phyloP scores from a whole-genome alignment of 1,140 invertebrate species.

The Daktulosphaira vitifoliae region DNA sequence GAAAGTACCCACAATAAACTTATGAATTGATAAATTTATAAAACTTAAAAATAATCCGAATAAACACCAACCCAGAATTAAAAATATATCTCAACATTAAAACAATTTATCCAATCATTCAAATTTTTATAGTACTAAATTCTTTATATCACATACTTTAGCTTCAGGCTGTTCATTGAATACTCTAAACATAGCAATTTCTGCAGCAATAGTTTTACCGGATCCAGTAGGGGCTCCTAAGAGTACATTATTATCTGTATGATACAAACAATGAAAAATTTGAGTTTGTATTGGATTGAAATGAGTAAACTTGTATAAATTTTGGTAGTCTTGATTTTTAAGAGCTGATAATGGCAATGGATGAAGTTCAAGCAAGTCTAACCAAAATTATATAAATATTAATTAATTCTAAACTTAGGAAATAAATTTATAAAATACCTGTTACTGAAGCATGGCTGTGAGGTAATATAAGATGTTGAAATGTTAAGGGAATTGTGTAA shows the following conservation, averaged over 20 bases:
- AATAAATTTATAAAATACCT: constrained; percentile 46
- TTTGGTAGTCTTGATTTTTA: constrained; percentile 65
- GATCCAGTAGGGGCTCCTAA: constrained; percentile 97
- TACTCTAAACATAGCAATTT: constrained; percentile 92
- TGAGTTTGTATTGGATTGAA: constrained; percentile 99
- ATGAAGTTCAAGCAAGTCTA: constrained; percentile 80
- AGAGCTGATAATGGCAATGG: constrained; percentile 80
- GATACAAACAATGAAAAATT: constrained; percentile 92
- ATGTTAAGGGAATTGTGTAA: constrained; percentile 63
- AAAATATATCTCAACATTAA: no score
- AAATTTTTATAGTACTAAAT: constrained; percentile 21
- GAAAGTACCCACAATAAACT: no score
- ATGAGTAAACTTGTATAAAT: constrained; percentile 83
- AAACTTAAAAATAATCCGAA: no score
- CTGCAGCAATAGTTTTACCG: constrained; percentile 96
- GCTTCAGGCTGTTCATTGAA: constrained; percentile 72
- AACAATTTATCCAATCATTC: no score
- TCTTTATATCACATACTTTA: constrained; percentile 54
- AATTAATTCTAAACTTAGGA: constrained; percentile 8
- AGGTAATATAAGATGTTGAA: constrained; percentile 84
- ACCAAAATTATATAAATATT: constrained; percentile 31
- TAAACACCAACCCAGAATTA: no score
- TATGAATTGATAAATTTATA: no score
- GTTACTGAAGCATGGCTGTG: constrained; percentile 89
- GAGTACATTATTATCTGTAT: constrained; percentile 89